Conservation (phyloP, 1,140 invertebrate species). For the Planococcus citri region DNA sequence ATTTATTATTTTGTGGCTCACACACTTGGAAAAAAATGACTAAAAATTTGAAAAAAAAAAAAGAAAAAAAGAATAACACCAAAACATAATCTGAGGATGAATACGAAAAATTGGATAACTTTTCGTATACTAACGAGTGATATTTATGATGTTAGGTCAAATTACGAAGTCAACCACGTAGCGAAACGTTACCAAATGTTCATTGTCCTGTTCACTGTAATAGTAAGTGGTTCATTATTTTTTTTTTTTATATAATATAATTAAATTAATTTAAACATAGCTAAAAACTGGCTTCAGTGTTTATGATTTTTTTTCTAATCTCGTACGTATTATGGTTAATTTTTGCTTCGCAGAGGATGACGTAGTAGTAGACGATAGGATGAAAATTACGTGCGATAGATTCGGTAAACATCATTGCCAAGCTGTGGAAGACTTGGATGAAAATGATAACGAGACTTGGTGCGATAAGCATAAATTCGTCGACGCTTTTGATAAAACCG, state of each 20-base stretch:
- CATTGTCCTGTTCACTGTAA: slow-evolving; percentile 36
- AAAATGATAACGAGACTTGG: slow-evolving; percentile 9
- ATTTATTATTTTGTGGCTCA: too few species aligned
- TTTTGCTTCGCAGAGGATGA: not conserved
- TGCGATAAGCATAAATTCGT: not conserved
- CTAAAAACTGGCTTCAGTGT: too few species aligned
- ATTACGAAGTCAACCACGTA: slow-evolving; percentile 55
- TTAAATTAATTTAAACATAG: not conserved
- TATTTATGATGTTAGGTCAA: slow-evolving; percentile 38
- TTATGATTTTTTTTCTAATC: not conserved
- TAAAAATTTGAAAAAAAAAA: too few species aligned
- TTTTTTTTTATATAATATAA: not conserved
- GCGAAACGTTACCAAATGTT: slow-evolving; percentile 47
- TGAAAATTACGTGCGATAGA: slow-evolving; percentile 1
- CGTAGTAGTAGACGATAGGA: not conserved
- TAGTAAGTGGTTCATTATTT: slow-evolving; percentile 4
- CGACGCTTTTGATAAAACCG: not conserved
- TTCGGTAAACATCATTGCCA: slow-evolving; percentile 11
- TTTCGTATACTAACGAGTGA: not conserved
- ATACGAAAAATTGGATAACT: not conserved
- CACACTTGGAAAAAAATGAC: too few species aligned
- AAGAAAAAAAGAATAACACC: too few species aligned
- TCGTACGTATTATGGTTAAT: not conserved
- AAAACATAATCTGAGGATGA: too few species aligned
- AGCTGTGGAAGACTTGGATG: not conserved